Evolutionary conservation across 2,888 invertebrate species (phyloP), one percentile per base, ranked within the genome.

Genomic region (Phalangium opilio): DNA sequence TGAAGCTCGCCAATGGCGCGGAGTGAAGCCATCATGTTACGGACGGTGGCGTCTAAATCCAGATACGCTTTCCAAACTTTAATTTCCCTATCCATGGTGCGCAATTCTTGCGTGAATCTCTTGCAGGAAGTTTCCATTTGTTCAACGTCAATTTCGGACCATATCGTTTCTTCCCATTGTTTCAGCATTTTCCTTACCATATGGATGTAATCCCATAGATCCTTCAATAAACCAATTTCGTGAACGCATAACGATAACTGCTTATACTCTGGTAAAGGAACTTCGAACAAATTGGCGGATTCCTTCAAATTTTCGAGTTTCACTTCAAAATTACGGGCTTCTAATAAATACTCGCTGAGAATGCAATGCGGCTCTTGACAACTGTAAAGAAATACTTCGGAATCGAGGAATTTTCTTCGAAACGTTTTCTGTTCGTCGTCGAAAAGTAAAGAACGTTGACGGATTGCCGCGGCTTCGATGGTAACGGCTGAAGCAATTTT

Each of bases 71-170:
- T 87, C 95, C 93, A 95, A 56, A 77, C 73, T 59, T 91, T 75
- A 86, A 93, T 91, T 70, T 95, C 95, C 64, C 95, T 95, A 63
- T 95, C 93, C 59, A 95, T 66, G 45, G 83, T 75, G 62, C 86
- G 73, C 48, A 89, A 83, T 66, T 90, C 89, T 69, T 95, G 93
- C 2, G 91, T 86, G 67, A 95, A 95, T 64, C 91, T 89, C 65
- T 95, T 95, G 67, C 93, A 93, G 67, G 95, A 93, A 58, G 93
- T 86, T 62, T 95, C 95, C 91, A 95, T 93, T 62, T 91, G 90
- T 69, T 95, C 95, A 36, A 93, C 91, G 63, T 95, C 91, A 51
- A 95, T 90, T 65, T 90, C 86, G 48, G 86, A 76, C 95, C 95
- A 95, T 0, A 87, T 86, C 0, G 93, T 93, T 1, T 84, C 89